These are phyloP conservation scores for Pollimyrus isidori DNA, from an alignment of 2,113 vertebrate species.

Conservation along the genomic window DNA sequence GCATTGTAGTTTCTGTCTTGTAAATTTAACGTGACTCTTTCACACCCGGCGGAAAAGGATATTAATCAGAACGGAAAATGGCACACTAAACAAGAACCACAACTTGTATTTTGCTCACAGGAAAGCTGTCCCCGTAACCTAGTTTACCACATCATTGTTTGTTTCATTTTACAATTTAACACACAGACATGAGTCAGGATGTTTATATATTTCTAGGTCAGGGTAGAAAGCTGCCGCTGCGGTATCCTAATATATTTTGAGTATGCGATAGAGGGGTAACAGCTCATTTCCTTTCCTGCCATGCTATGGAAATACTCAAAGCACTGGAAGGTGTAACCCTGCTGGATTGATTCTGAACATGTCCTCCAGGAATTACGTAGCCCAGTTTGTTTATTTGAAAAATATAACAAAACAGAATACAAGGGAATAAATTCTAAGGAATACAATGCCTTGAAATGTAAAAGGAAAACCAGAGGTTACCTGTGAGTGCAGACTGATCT, in stretches of 20 bases:
- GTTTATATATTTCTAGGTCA: conserved; percentile 10
- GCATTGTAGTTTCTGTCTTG: background rate
- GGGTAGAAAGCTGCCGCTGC: background rate
- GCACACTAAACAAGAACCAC: background rate
- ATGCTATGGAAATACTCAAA: background rate
- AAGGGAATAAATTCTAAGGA: background rate
- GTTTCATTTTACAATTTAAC: background rate
- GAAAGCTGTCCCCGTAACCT: background rate
- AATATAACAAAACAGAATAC: background rate
- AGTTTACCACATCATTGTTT: conserved; percentile 14
- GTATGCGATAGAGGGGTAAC: background rate
- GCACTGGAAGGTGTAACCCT: background rate
- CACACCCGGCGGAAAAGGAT: background rate
- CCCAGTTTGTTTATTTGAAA: background rate
- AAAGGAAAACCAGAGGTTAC: background rate
- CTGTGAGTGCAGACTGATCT: background rate
- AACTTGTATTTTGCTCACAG: background rate
- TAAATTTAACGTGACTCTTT: conserved; percentile 5
- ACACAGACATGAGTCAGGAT: conserved; percentile 12
- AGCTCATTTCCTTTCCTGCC: background rate
- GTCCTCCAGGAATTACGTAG: background rate
- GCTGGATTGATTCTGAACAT: background rate
- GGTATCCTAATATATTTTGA: conserved; percentile 8
- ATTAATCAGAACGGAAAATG: background rate
- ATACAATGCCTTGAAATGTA: background rate